Base-by-base conservation (phyloP, 1,140 invertebrate genomes). In the Hirudo medicinalis region DNA sequence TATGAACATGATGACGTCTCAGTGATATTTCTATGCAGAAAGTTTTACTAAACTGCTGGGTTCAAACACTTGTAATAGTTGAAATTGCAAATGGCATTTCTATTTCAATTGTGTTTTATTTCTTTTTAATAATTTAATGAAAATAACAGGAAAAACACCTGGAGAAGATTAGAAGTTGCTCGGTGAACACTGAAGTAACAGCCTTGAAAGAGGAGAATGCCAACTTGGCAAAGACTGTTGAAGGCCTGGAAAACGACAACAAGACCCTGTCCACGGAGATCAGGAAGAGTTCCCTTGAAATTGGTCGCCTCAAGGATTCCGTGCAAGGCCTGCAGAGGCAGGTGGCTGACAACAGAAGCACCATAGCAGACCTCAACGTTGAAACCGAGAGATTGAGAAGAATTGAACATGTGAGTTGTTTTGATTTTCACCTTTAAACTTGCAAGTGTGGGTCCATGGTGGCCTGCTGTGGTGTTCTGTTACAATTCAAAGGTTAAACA, bases 361-460 rank as follows among this genome's bases (percentile, higher is more conserved):
- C 22, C 22, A 63, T 25, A 25, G 57, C 22, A 9, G 22, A 63
- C 11, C 29, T 22, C 57, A 63, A 63, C 11, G 29, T 63, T 22
- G 57, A 63, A 20, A 63, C 19, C 0, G 57, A 63, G 11, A 22
- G 57, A 22, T 11, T 63, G 57, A 63, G 22, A 63, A 63, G 57
- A n/a, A 63, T 63, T 63, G 57, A 63, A 63, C 57, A 63, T 22
- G 57, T 63, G 57, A 13, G 22, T 63, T 63, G 29, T 25, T 63
- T 13, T 63, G 11, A 63, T 63, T 25, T 19, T 22, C 9, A 25
- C 57, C 11, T 63, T 63, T 63, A 13, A 15, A 25, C 20, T 25
- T 63, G 0, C 20, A 63, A 63, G 11, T n/a, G 9, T 0, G 11
- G 4, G 0, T 49, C 3, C 9, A 0, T 49, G 43, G 43, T 49